phyloP scores from a whole-genome alignment of 2,888 invertebrate species.

The Cabera pusaria region DNA sequence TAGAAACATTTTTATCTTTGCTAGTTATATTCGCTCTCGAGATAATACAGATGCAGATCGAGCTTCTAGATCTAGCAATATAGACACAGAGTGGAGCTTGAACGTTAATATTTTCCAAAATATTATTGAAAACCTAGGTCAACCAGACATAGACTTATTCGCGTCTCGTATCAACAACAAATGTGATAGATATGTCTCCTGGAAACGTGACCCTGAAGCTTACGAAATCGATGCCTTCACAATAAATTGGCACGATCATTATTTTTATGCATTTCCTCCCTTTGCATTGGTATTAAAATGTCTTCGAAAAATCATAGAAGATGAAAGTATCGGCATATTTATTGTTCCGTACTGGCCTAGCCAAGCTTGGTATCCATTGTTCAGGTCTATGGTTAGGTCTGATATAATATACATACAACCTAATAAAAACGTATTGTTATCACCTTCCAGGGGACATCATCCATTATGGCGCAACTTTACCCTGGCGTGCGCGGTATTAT shows the following conservation, averaged over 20 bases:
- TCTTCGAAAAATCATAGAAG: too few species aligned
- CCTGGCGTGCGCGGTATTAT: not conserved
- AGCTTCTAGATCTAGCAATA: not conserved
- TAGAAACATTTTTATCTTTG: constrained; percentile 9
- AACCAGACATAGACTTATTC: not conserved
- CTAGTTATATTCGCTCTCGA: constrained; percentile 15
- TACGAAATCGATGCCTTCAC: constrained; percentile 1
- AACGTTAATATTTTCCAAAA: not conserved
- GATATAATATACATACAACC: too few species aligned
- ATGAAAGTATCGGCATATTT: too few species aligned
- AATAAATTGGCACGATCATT: not conserved
- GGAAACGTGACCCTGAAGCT: not conserved
- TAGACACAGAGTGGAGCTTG: not conserved
- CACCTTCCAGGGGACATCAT: not conserved
- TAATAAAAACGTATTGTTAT: not conserved
- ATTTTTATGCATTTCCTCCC: constrained; percentile 1
- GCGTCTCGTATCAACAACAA: not conserved
- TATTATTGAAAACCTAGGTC: not conserved
- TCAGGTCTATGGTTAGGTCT: too few species aligned
- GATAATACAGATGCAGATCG: constrained; percentile 7
- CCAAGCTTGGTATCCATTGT: not conserved
- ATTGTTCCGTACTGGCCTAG: not conserved
- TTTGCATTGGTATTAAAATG: not conserved
- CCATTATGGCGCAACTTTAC: not conserved
- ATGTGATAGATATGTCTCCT: not conserved